Percentiles rank a stretch among this genome's conserved stretches.
phyloP scores from a whole-genome alignment of 2,113 vertebrate species.

The Channa maculata region DNA sequence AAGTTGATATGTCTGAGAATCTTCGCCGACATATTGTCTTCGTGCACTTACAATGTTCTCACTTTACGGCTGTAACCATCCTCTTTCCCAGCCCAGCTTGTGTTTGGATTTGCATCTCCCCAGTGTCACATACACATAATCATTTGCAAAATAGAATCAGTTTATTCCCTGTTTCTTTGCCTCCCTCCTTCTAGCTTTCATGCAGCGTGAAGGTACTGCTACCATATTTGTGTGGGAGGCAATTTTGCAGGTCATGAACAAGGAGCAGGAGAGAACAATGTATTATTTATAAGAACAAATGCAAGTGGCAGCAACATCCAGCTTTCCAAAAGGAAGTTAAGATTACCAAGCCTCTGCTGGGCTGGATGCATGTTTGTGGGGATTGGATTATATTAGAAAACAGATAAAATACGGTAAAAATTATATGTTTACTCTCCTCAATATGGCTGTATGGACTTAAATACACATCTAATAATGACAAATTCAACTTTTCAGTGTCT shows the following conservation, averaged over 20 bases:
- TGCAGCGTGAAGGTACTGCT: conserved; percentile 10
- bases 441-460: background rate
- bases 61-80: conserved; percentile 1
- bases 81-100: background rate
- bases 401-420: conserved; percentile 1
- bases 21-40: no score
- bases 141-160: conserved; percentile 44
- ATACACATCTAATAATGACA: background rate
- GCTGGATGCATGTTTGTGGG: background rate
- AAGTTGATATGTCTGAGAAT: no score
- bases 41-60: background rate
- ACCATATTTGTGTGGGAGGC: conserved; percentile 42
- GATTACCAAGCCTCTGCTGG: conserved; percentile 1
- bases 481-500: background rate
- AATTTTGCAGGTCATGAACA: conserved; percentile 51
- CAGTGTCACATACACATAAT: conserved; percentile 9
- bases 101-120: conserved; percentile 11
- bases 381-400: background rate
- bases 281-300: conserved; percentile 60
- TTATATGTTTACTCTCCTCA: background rate
- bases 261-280: conserved; percentile 40
- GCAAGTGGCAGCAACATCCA: conserved; percentile 27
- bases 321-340: conserved; percentile 14
- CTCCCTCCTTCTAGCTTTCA: conserved; percentile 12
- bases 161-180: conserved; percentile 33